Conservation (phyloP, 2,113 vertebrate genomes). For the Macaca fascicularis region T2T-MFA8v1.1 NC_088390.1:40931501-40932000, state of each 20-base stretch:
- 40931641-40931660: too few species aligned
- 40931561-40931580: not conserved
- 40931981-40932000: not conserved
- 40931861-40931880: not conserved
- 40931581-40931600: not conserved
- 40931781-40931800: too few species aligned
- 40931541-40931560: fast-evolving
- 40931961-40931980: not conserved
- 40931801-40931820: not conserved
- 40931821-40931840: not conserved
- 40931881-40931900: not conserved
- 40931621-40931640: not conserved
- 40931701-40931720: fast-evolving
- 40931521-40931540: not conserved
- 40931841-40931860: not conserved
- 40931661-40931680: not conserved
- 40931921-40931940: not conserved
- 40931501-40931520: not conserved
- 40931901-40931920: not conserved
- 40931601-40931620: not conserved
- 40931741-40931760: not conserved
- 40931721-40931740: not conserved
- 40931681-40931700: fast-evolving
- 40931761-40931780: not conserved
- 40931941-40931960: not conserved